Evolutionary conservation across 2,113 vertebrate genomes (phyloP).

Genomic region (Anas platyrhynchos): DNA sequence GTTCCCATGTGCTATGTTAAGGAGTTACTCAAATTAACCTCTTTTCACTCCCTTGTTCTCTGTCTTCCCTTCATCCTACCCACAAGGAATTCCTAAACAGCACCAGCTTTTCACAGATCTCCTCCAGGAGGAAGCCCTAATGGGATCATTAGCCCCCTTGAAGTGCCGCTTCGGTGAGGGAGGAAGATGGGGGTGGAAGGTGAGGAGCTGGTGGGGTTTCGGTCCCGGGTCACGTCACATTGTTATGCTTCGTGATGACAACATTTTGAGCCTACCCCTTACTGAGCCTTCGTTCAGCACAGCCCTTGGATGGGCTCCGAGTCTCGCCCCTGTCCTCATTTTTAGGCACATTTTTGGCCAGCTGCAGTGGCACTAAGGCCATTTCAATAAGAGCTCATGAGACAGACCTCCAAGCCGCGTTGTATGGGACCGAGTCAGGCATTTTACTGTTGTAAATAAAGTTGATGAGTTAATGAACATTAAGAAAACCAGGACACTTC

Average conservation of each 20-base stretch:
- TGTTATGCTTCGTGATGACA: not conserved
- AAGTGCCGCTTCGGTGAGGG: fast-evolving
- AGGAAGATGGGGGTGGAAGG: not conserved
- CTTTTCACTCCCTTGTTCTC: not conserved
- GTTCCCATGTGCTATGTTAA: not conserved
- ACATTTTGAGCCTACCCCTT: not conserved
- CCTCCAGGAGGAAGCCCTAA: not conserved
- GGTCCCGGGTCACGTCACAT: not conserved
- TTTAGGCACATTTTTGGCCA: not conserved
- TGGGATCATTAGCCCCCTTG: not conserved
- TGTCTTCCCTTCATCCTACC: not conserved
- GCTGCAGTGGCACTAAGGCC: not conserved
- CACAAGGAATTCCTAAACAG: not conserved
- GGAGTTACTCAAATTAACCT: not conserved
- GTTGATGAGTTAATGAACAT: not conserved
- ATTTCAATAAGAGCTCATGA: not conserved
- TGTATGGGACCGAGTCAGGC: not conserved
- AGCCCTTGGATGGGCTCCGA: not conserved
- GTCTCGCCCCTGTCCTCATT: not conserved
- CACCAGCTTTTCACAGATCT: not conserved
- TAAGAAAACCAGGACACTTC: not conserved
- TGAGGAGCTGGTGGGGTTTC: not conserved
- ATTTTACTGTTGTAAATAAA: not conserved
- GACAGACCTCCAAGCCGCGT: not conserved
- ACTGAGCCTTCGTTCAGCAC: fast-evolving